Evolutionary conservation across 2,797 vertebrate genomes (phyloP), one percentile per base, ranked within the genome.

Genomic region (Esox lucius): DNA sequence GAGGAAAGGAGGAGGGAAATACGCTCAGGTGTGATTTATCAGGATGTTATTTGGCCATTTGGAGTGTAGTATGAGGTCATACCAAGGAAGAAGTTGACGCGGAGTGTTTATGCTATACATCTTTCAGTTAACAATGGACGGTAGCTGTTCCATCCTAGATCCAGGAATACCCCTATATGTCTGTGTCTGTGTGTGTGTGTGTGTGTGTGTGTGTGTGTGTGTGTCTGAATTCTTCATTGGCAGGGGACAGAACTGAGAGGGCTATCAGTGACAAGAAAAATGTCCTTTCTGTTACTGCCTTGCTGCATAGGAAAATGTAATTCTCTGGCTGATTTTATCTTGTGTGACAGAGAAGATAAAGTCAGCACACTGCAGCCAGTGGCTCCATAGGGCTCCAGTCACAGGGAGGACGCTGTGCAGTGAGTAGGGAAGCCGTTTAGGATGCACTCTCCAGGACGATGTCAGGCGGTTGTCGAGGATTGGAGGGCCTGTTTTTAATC

Each of bases 391-490:
- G 53, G 53, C 53, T 59, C 53, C n/a, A 22, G 56, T 24, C 56
- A 24, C n/a, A 59, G 9, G 56, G 1, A 59, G n/a, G 59, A 16
- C 2, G 17, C 56, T 59, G 22, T 24, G 12, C 6, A 59, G 22
- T n/a, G 16, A 24, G 2, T 24, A 24, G n/a, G 33, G 56, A 22
- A 19, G 8, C 22, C n/a, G 24, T 59, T 24, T 9, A 8, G n/a
- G 56, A 59, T 9, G 9, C 22, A 56, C 8, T 3, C 56, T 12
- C 22, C 4, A 5, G 70, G 42, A 76, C 64, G 65, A 69, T 71
- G 24, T 59, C 7, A 59, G 56, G 62, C 56, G 62, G 31, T n/a
- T 53, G 61, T 81, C 71, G 64, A 68, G 75, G 68, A 70, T 42
- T 11, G 9, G 39, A n/a, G 0, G 13, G 0, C 28, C 28, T n/a